These are phyloP conservation scores for Channa striata DNA, from an alignment of 2,797 vertebrate species.

Conservation along the genomic window DNA sequence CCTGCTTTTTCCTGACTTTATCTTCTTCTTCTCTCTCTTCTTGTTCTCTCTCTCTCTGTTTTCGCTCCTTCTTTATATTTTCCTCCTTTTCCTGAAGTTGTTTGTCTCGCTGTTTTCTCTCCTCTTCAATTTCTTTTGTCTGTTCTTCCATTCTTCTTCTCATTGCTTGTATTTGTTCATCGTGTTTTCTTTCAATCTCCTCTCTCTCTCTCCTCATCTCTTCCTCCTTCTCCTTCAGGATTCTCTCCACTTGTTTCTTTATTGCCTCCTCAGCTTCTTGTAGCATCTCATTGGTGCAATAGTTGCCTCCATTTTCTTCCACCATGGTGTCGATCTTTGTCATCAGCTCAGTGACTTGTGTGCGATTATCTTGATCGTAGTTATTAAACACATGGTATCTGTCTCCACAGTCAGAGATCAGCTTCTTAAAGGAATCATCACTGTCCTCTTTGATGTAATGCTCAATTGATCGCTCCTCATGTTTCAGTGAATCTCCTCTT, in stretches of 20 bases:
- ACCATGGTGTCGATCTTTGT: not conserved
- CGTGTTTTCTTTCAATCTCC: not conserved
- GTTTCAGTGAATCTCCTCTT: not conserved
- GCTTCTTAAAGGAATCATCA: slow-evolving; percentile 6
- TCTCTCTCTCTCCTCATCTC: slow-evolving; percentile 1
- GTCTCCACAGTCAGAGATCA: slow-evolving; percentile 33
- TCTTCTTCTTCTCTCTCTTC: slow-evolving; percentile 32
- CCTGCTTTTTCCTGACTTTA: not conserved
- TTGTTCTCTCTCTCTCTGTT: not conserved
- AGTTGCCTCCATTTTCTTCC: not conserved
- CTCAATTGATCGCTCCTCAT: fast-evolving
- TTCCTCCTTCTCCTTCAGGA: slow-evolving; percentile 18
- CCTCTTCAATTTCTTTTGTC: not conserved
- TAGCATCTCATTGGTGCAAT: slow-evolving; percentile 51
- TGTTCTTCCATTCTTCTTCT: not conserved
- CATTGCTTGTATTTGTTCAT: not conserved
- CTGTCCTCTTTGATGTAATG: not conserved
- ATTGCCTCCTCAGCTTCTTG: slow-evolving; percentile 41
- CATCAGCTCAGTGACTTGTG: slow-evolving; percentile 40
- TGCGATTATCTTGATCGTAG: fast-evolving
- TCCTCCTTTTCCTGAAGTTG: not conserved
- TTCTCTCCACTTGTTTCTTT: not conserved
- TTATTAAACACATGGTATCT: slow-evolving; percentile 53
- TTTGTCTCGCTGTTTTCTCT: not conserved
- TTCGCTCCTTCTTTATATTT: not conserved